Evolutionary conservation across 2,888 invertebrate genomes (phyloP).

Genomic region (Drosophila emarginata): DNA sequence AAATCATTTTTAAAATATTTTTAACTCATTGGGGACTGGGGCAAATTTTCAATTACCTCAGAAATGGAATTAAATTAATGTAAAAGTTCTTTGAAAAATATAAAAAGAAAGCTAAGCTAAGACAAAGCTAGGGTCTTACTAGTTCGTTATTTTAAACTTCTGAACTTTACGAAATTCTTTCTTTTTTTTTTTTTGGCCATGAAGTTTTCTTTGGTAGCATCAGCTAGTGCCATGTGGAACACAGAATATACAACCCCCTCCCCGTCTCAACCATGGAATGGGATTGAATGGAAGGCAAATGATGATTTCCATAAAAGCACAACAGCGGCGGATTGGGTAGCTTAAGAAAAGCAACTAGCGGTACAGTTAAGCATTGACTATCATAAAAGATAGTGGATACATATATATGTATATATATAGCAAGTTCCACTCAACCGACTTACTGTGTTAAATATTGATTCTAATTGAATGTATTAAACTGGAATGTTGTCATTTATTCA

Average conservation of each 20-base stretch:
- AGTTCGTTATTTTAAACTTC: background rate
- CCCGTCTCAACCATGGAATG: background rate
- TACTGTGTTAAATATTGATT: background rate
- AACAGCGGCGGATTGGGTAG: constrained; percentile 45
- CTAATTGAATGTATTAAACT: background rate
- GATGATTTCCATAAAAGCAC: constrained; percentile 68
- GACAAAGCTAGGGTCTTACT: background rate
- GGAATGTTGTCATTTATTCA: background rate
- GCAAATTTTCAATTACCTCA: too few relatives aligned
- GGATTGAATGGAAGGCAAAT: background rate
- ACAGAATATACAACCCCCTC: background rate
- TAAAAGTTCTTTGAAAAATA: too few relatives aligned
- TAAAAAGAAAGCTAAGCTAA: too few relatives aligned
- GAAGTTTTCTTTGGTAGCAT: constrained; percentile 39
- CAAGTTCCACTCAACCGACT: background rate
- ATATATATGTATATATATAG: background rate
- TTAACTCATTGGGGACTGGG: too few relatives aligned
- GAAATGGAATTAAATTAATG: too few relatives aligned
- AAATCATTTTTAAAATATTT: too few relatives aligned
- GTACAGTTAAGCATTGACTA: background rate
- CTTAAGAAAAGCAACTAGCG: constrained; percentile 40
- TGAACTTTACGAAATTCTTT: background rate
- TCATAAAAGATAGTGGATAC: background rate
- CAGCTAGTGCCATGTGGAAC: constrained; percentile 37
- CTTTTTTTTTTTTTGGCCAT: constrained; percentile 41